phyloP scores from a whole-genome alignment of 2,113 vertebrate genomes.

The Melanocharis versteri region DNA sequence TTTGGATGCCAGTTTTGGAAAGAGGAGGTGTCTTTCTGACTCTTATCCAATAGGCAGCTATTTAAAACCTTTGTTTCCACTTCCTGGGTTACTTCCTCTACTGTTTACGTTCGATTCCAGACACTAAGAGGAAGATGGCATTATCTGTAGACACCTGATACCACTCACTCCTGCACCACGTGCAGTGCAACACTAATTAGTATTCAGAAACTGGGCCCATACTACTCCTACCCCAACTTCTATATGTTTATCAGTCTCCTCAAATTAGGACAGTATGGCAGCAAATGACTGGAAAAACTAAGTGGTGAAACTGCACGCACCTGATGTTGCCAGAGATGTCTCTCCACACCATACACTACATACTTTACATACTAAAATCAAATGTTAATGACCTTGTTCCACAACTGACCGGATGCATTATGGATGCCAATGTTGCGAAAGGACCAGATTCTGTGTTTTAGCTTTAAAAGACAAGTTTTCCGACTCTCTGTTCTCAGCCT shows the following conservation, averaged over 20 bases:
- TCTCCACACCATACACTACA: background rate
- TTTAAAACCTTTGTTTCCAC: background rate
- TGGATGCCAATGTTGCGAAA: fast-evolving
- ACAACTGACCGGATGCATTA: fast-evolving
- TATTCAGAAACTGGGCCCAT: background rate
- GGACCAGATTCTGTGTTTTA: fast-evolving
- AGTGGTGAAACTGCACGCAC: background rate
- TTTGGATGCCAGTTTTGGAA: background rate
- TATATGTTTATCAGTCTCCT: background rate
- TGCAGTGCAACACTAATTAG: background rate
- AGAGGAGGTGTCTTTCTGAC: background rate
- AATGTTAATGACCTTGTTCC: background rate
- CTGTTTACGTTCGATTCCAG: background rate
- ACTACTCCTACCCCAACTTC: background rate
- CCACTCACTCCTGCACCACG: fast-evolving
- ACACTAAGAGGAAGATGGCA: background rate
- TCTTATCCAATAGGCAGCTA: background rate
- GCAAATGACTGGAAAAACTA: background rate
- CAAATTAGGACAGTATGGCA: background rate
- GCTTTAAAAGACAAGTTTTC: background rate
- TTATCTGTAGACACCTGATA: background rate
- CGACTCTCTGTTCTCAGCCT: no score
- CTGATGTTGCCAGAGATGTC: background rate
- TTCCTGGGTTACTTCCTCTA: background rate
- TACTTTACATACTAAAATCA: background rate